Base-by-base conservation (phyloP, 2,113 vertebrate genomes). In the Silurus meridionalis region DNA sequence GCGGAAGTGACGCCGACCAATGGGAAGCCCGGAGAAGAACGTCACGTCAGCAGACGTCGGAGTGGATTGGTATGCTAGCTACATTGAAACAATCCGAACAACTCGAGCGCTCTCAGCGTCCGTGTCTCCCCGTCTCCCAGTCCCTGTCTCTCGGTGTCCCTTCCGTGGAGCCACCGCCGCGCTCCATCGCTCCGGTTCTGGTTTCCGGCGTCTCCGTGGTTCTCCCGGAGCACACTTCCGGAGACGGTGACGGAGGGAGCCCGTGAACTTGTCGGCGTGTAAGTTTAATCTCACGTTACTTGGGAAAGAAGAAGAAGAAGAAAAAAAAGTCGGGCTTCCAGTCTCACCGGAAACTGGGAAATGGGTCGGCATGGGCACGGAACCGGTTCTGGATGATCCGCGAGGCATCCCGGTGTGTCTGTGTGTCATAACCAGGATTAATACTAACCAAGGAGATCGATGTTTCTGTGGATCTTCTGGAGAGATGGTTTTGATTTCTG, bases 41-140 rank as follows among this genome's bases (percentile, higher is more conserved):
- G 96, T 97, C 94, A 97, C 95, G 93, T 94, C 94, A 94, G 91
- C 93, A 25, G 94, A 91, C 87, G 96, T 92, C 90, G 89, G 94
- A 91, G 88, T 95, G 94, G 94, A 94, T 94, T 92, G 94, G 95
- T 94, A 95, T 92, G 95, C 88, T 92, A 92, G 95, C 88, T 92
- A 92, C 87, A 92, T 93, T 89, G 93, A 92, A 93, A 93, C 93
- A 93, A 93, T 93, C 94, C 88, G 93, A 94, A 93, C 93, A 92
- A 92, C 94, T 92, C 90, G 90, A 91, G 90, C 82, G 82, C 55
- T 46, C 60, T 37, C 25, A 55, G 17, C 74, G 15, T 77, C 17
- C 37, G 25, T 69, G 5, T 64, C 6, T 61, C 8, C 17, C 0
- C 13, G 0, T 11, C n/a, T 15, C 1, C 23, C 21, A 1, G 6